Evolutionary conservation across 2,113 vertebrate genomes (phyloP).

Genomic region (Macrotis lagotis): DNA sequence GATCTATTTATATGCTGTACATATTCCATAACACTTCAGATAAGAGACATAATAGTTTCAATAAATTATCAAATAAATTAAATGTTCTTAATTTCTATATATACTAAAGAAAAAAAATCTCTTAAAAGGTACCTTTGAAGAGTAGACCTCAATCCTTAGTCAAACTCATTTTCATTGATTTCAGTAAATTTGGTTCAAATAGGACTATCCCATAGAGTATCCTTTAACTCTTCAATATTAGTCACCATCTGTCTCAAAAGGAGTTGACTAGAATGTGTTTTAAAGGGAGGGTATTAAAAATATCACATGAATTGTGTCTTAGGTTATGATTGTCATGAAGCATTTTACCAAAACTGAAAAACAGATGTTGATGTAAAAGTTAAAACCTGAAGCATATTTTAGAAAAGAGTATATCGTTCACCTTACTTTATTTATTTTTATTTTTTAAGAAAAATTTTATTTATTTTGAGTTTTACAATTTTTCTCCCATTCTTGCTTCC

Average conservation of each 20-base stretch:
- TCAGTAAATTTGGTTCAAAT: constrained; percentile 29
- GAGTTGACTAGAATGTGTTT: constrained; percentile 34
- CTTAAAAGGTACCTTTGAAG: constrained; percentile 56
- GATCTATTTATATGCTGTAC: constrained; percentile 16
- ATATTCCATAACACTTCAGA: not conserved
- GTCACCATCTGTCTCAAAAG: constrained; percentile 32
- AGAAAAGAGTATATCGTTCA: constrained; percentile 20
- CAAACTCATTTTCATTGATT: constrained; percentile 42
- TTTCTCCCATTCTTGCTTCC: no score
- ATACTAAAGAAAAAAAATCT: constrained; percentile 19
- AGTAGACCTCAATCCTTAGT: constrained; percentile 22
- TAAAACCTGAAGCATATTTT: constrained; percentile 28
- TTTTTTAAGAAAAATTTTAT: no score
- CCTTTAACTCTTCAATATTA: constrained; percentile 32
- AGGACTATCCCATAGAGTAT: not conserved
- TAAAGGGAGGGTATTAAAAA: constrained; percentile 23
- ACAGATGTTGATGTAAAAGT: constrained; percentile 12
- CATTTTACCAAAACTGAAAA: constrained; percentile 48
- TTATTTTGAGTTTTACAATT: no score
- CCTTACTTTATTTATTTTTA: no score
- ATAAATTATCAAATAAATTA: constrained; percentile 42
- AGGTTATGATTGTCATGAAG: constrained; percentile 44
- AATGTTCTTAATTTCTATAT: constrained; percentile 39
- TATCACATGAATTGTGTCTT: constrained; percentile 4
- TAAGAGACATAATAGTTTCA: constrained; percentile 51